Evolutionary conservation across 2,888 invertebrate species (phyloP).

Genomic region (Heliconius sara): DNA sequence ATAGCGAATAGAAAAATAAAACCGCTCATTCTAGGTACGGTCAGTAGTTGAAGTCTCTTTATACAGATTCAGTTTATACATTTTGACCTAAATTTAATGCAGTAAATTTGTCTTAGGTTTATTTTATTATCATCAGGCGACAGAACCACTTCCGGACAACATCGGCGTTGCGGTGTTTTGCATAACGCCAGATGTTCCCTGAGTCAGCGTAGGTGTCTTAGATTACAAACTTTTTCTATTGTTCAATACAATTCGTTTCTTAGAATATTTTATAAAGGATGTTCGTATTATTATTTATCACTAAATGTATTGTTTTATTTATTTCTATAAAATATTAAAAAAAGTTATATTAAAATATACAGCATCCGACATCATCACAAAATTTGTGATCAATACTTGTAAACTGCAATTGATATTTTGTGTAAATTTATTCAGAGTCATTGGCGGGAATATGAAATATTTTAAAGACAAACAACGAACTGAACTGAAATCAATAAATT

Average conservation of each 20-base stretch:
- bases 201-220: constrained; percentile 68
- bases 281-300: not conserved
- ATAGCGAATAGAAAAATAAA: not conserved
- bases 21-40: not conserved
- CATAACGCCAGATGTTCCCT: constrained; percentile 71
- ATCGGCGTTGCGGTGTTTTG: constrained; percentile 50
- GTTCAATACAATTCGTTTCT: constrained; percentile 31
- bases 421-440: constrained; percentile 26
- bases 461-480: constrained; percentile 28
- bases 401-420: constrained; percentile 25
- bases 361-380: not conserved
- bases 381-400: constrained; percentile 13
- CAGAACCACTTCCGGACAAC: constrained; percentile 50
- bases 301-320: constrained; percentile 1
- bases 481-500: constrained; percentile 28
- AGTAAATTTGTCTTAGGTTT: constrained; percentile 11
- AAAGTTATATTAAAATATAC: not conserved
- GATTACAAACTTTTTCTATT: constrained; percentile 35
- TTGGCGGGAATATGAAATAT: constrained; percentile 25
- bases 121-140: constrained; percentile 14
- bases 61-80: not conserved
- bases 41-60: not conserved
- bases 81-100: constrained; percentile 4
- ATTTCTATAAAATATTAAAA: not conserved
- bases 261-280: constrained; percentile 7